These are phyloP conservation scores for Ischnus inquisitorius DNA, from an alignment of 2,888 invertebrate species.

Conservation along the genomic window DNA sequence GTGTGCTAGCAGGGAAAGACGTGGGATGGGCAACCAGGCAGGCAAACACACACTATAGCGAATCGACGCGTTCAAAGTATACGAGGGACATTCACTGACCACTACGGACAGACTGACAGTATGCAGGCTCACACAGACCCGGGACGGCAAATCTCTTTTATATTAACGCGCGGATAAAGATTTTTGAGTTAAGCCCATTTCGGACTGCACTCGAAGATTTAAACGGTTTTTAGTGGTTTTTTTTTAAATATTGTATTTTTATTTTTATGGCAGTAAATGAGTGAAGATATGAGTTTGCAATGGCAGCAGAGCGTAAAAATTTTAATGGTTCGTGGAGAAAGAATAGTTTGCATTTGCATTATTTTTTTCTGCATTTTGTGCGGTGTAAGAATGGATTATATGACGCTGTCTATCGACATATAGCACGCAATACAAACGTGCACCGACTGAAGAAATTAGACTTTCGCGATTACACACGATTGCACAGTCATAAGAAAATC, in stretches of 20 bases:
- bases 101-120: slow-evolving; percentile 40
- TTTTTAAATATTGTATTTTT: too few species aligned
- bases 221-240: too few species aligned
- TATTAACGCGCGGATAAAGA: slow-evolving; percentile 50
- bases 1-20: slow-evolving; percentile 55
- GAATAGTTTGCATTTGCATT: too few species aligned
- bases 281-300: too few species aligned
- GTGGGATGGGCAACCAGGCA: slow-evolving; percentile 62
- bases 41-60: slow-evolving; percentile 57
- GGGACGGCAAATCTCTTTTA: slow-evolving; percentile 47
- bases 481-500: neutral
- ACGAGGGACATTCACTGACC: slow-evolving; percentile 65
- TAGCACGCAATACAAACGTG: neutral
- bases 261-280: too few species aligned
- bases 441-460: neutral
- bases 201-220: too few species aligned
- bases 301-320: too few species aligned
- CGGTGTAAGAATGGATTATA: too few species aligned
- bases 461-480: too few species aligned
- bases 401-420: neutral
- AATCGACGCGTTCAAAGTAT: slow-evolving; percentile 38
- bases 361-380: too few species aligned
- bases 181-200: slow-evolving; percentile 4
- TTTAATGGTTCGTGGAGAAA: too few species aligned
- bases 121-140: slow-evolving; percentile 23